Evolutionary conservation across 2,113 vertebrate species (phyloP), one percentile per base, ranked within the genome.

Genomic region (Salvator merianae): DNA sequence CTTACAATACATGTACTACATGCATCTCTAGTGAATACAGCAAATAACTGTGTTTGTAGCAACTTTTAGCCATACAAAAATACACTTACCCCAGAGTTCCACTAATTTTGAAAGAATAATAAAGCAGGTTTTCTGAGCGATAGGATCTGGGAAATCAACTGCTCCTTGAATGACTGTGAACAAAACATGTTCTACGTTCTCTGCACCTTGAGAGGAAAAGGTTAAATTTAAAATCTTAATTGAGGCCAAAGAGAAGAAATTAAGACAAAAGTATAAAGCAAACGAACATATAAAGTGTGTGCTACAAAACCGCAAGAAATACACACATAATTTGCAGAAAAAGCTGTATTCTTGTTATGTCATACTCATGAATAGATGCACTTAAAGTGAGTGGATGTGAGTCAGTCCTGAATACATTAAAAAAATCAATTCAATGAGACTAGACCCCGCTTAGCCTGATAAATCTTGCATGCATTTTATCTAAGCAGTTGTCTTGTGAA

Each of bases 71-170:
- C 75, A 69, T 47, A 73, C 32, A 66, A 91, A 89, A 28, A 50
- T 0, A n/a, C 43, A 26, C 96, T 96, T 94, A 98, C 97, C 97
- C 97, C 97, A 98, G 84, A 99, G 97, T 89, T 99, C 99, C 87
- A 99, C 98, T 89, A 99, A 81, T 87, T 97, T 97, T 40, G 98
- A 98, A 24, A 99, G 97, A 90, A 99, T 97, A 91, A 98, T 98
- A 94, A 99, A 99, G 90, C 99, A 99, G 43, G 97, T 99, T 84
- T 99, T 99, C 95, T 99, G 99, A 30, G 98, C 98, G 86, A 98
- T 95, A 65, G 98, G 98, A 94, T 99, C 98, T 22, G 99, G 99
- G 82, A 99, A 98, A 81, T 99, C 99, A 53, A 99, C 98, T 0
- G 98, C 98, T 76, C 98, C 98, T 95, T 99, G 98, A 93, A 99